phyloP scores from a whole-genome alignment of 2,113 vertebrate species.

The Ctenodactylus gundi region DNA sequence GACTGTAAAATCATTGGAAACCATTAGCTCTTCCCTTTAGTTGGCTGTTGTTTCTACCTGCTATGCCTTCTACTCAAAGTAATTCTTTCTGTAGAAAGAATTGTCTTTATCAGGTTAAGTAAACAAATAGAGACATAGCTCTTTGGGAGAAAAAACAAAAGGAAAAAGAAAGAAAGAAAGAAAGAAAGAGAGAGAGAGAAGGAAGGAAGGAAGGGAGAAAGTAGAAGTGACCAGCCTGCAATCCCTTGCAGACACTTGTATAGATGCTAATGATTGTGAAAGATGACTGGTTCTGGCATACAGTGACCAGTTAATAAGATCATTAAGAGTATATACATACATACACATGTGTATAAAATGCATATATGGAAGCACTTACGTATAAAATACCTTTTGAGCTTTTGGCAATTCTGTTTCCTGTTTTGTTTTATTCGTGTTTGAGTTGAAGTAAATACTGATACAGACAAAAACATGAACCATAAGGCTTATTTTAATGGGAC shows the following conservation, averaged over 20 bases:
- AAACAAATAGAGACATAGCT: neutral
- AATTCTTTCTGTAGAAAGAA: neutral
- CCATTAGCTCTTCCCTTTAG: neutral
- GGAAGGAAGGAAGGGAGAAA: neutral
- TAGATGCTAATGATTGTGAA: neutral
- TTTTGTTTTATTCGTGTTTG: neutral
- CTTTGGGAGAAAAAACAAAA: neutral
- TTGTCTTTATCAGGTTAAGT: neutral
- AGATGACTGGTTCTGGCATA: neutral
- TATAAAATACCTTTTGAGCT: neutral
- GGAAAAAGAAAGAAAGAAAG: neutral
- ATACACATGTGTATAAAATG: too few relatives aligned
- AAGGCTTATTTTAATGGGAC: neutral
- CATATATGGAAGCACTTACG: neutral
- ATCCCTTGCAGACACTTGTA: neutral
- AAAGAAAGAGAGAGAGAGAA: too few relatives aligned
- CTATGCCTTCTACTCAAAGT: neutral
- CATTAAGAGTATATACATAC: neutral
- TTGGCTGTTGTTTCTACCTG: neutral
- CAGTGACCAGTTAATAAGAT: neutral
- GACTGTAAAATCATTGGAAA: neutral
- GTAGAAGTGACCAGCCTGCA: neutral
- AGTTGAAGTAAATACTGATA: neutral
- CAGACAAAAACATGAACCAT: neutral
- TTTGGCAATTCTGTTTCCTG: neutral